These are phyloP conservation scores for Dysidea cf. avara DNA, from an alignment of 37 sponge, comb jelly and placozoan genomes.

Conservation along the genomic window DNA sequence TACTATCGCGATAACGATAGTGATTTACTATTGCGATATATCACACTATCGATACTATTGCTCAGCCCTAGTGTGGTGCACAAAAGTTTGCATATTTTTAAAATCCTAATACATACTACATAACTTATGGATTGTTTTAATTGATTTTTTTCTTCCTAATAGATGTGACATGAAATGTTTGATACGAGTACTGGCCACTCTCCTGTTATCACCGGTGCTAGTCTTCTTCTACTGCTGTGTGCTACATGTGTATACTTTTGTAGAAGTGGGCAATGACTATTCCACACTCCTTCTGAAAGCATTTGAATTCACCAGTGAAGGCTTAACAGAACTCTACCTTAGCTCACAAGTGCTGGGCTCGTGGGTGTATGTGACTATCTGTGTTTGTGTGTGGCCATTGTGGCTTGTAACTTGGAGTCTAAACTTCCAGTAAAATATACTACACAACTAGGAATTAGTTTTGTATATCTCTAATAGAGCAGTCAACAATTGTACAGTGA, in stretches of 20 bases:
- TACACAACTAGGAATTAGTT: too few relatives aligned
- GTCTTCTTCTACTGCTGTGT: not conserved
- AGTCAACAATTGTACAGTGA: too few relatives aligned
- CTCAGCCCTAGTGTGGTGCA: too few relatives aligned
- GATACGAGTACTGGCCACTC: not conserved
- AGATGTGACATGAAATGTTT: too few relatives aligned
- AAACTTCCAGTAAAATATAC: slow-evolving; percentile 14
- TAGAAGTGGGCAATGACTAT: not conserved
- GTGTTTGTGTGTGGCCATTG: slow-evolving; percentile 63
- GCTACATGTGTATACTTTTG: not conserved
- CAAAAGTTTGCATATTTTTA: too few relatives aligned
- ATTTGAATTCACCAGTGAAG: not conserved
- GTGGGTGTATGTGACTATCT: slow-evolving; percentile 36
- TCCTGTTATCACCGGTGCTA: slow-evolving; percentile 9
- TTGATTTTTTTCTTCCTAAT: too few relatives aligned
- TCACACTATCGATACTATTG: too few relatives aligned
- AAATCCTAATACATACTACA: too few relatives aligned
- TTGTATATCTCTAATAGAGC: too few relatives aligned
- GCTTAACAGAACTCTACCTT: slow-evolving; percentile 26
- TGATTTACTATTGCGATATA: too few relatives aligned
- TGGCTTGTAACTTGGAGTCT: slow-evolving; percentile 54
- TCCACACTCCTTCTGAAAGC: not conserved
- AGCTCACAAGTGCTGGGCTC: slow-evolving; percentile 24
- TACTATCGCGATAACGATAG: too few relatives aligned
- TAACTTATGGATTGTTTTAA: too few relatives aligned